Base-by-base conservation (phyloP, 1,140 invertebrate species). In the Coenobita brevimanus region DNA sequence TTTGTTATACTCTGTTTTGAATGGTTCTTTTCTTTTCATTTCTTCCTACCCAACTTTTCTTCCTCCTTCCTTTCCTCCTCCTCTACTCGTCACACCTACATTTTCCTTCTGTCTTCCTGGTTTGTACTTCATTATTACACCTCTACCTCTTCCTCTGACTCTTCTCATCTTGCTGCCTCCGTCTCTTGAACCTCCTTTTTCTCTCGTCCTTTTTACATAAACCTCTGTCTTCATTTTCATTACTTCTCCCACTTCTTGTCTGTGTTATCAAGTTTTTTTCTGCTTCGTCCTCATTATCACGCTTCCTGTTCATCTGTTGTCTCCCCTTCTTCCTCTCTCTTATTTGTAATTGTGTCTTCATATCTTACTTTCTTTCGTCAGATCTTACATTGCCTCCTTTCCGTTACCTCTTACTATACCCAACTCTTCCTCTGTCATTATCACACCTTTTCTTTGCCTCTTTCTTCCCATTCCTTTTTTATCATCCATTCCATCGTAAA, bases 351-450 rank as follows among this genome's bases (percentile, higher is more conserved):
- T 54, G 13, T 17, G 41, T 24, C 38, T 46, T 46, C 54, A 38
- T 78, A 38, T 78, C 75, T 78, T 46, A 50, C 75, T 50, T 46
- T 78, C 75, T 78, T 46, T 78, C 75, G 46, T 46, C 54, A 41
- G 50, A 41, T 79, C 76, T 79, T 50, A 54, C 76, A 54, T 50
- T 79, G 41, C 57, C 76, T 78, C 75, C 50, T 46, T 50, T 13
- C 15, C 17, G n/a, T 24, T 50, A 21, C 30, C 43, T 50, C 75
- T 78, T 46, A 46, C 75, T 79, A 41, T 79, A 41, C 57, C 75
- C 57, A 41, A 50, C 75, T 79, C 73, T 62, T 27, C 27, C 60
- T 62, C 60, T 62, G 8, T 62, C 60, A 15, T 24, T 4, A n/a
- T 27, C 8, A 3, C 15, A 62, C 60, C n/a, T 4, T 27, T 17